Base-by-base conservation (phyloP, 1,140 invertebrate species). In the Calephelis virginiensis region DNA sequence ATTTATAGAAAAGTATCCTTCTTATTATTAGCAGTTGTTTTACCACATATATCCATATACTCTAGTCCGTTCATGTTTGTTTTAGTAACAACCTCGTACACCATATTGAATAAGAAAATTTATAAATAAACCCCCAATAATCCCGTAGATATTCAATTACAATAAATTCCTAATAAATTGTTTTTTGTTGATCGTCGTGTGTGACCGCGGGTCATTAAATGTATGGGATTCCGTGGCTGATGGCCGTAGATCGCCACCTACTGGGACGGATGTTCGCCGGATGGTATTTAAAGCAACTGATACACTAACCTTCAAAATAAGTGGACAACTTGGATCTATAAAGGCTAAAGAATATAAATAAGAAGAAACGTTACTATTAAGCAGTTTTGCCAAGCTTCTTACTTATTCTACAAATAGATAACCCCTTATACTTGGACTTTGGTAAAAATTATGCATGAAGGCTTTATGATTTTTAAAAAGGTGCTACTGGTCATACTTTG, bases 131-230 rank as follows among this genome's bases (percentile, higher is more conserved):
- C 5, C 9, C 49, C 49, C 14, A 56, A 56, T 56, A 38, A 37
- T 56, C 50, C 5, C 17, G 17, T 56, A 38, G 53, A 17, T 59
- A 8, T 12, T n/a, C 53, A 38, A 59, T 59, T 59, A 38, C 28
- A 59, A 59, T 59, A 59, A 59, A 59, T 59, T 59, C 53, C 28
- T 38, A 59, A 59, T 59, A 59, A 59, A 59, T 59, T 59, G 53
- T 59, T 11, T 59, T 59, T 59, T 56, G n/a, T 50, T 14, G 14
- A 6, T 13, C 64, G 48, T 66, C 64, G 50, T 60, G 64, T 66
- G 64, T 46, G 53, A 47, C 43, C 53, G 11, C 8, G 50, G 14
- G 9, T 59, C 45, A 38, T 65, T 56, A 65, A 65, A 59, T 17
- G 40, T 50, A 56, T 28, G 9, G 45, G 63, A 59, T 56, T 45